Conservation (phyloP, 2,888 invertebrate species). For the Reticulitermes lucifugus region DNA sequence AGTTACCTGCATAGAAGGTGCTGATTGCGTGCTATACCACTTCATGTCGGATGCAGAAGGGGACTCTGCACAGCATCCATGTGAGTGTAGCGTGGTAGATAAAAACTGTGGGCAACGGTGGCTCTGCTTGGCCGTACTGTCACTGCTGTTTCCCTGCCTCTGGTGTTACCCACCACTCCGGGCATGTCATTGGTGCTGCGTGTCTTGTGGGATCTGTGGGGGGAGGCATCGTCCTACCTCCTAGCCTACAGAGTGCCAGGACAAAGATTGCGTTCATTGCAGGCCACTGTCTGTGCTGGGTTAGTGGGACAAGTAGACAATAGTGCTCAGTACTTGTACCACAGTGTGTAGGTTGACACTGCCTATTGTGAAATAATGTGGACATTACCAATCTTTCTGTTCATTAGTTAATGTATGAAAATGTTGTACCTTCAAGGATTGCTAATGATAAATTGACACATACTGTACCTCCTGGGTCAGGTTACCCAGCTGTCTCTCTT, state of each 20-base stretch:
- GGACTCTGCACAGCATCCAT: constrained; percentile 87
- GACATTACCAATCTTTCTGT: neutral
- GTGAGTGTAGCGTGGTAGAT: constrained; percentile 74
- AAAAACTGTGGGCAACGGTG: constrained; percentile 84
- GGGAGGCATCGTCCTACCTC: constrained; percentile 73
- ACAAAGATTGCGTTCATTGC: constrained; percentile 1
- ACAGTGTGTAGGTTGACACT: constrained; percentile 26
- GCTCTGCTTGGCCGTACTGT: constrained; percentile 86
- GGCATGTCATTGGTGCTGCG: constrained; percentile 85
- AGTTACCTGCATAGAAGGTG: constrained; percentile 87
- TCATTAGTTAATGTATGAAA: constrained; percentile 3
- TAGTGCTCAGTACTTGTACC: constrained; percentile 12
- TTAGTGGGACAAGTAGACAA: constrained; percentile 8
- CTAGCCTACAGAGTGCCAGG: constrained; percentile 49
- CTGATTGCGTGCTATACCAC: constrained; percentile 92
- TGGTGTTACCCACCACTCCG: constrained; percentile 93
- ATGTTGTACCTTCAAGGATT: neutral
- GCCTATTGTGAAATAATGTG: constrained; percentile 13
- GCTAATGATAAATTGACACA: neutral
- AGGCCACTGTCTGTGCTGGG: constrained; percentile 11
- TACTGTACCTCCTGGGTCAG: neutral
- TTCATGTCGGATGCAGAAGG: constrained; percentile 93
- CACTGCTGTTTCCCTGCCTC: constrained; percentile 90
- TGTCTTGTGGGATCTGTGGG: constrained; percentile 84
- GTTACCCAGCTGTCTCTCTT: neutral